Conservation (phyloP, 1,140 invertebrate genomes). For the Halotydeus destructor region DNA sequence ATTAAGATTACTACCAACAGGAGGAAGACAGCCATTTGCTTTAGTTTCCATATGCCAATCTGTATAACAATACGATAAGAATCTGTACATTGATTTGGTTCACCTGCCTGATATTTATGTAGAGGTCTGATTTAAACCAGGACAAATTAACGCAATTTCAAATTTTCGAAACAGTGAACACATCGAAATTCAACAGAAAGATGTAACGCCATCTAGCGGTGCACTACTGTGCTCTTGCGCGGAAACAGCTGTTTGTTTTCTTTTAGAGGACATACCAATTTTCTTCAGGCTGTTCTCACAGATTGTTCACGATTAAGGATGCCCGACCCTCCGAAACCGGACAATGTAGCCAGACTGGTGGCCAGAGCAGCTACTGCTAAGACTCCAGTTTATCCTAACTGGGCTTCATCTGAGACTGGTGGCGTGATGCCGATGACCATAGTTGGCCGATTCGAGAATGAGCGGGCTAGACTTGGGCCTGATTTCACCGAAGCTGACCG, state of each 20-base stretch:
- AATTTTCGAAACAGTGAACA: too few species aligned
- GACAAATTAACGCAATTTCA: too few species aligned
- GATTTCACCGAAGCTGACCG: slow-evolving; percentile 62
- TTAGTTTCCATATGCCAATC: too few species aligned
- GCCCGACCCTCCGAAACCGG: not conserved
- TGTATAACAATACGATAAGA: too few species aligned
- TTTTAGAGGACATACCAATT: too few species aligned
- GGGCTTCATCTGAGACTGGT: not conserved
- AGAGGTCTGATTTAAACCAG: too few species aligned
- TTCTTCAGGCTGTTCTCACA: not conserved
- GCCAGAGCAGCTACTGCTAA: not conserved
- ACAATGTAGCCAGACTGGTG: not conserved
- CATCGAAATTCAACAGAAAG: too few species aligned
- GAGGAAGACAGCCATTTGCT: not conserved
- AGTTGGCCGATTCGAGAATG: slow-evolving; percentile 41
- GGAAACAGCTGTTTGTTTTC: too few species aligned
- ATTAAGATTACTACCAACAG: not conserved
- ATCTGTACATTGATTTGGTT: too few species aligned
- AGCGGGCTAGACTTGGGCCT: slow-evolving; percentile 44
- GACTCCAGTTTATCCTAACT: slow-evolving; percentile 1
- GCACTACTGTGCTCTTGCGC: too few species aligned
- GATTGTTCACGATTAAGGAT: not conserved
- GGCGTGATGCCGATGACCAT: slow-evolving; percentile 41
- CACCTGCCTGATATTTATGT: too few species aligned
- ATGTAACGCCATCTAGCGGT: too few species aligned